Percentiles rank a stretch among this genome's conserved stretches.
phyloP scores from a whole-genome alignment of 2,797 vertebrate genomes.

The Muraenolepis orangiensis region DNA sequence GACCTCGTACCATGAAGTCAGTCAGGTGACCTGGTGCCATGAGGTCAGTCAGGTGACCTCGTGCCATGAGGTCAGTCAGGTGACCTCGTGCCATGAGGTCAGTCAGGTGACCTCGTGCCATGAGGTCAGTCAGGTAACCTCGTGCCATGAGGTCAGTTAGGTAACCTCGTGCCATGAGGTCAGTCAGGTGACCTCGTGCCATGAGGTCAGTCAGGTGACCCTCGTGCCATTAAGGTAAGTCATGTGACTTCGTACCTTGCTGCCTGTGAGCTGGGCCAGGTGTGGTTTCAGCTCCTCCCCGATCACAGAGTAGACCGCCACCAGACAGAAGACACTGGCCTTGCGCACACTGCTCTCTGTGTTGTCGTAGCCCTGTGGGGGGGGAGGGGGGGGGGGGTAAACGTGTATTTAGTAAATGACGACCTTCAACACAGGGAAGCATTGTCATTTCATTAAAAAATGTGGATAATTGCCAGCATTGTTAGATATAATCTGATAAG shows the following conservation, averaged over 20 bases:
- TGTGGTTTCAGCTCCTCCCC: slow-evolving; percentile 92
- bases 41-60: no score
- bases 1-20: no score
- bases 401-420: background rate
- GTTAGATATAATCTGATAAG: background rate
- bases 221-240: no score
- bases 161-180: no score
- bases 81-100: no score
- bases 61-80: no score
- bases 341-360: slow-evolving; percentile 94
- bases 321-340: slow-evolving; percentile 93
- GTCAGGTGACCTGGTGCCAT: no score
- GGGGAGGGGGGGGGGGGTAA: background rate
- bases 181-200: no score
- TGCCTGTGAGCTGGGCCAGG: slow-evolving; percentile 91
- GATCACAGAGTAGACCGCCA: slow-evolving; percentile 89
- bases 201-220: no score
- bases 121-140: no score
- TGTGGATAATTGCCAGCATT: background rate
- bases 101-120: no score
- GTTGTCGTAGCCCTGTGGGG: slow-evolving; percentile 86
- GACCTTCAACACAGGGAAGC: background rate
- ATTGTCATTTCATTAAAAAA: background rate
- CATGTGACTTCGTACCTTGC: slow-evolving; percentile 78
- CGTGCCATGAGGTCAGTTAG: no score